A percentile compares a stretch with the other conserved stretches of the same genome.
Evolutionary conservation across 2,797 vertebrate species (phyloP).

Genomic region (Brachyrhaphis roseni): DNA sequence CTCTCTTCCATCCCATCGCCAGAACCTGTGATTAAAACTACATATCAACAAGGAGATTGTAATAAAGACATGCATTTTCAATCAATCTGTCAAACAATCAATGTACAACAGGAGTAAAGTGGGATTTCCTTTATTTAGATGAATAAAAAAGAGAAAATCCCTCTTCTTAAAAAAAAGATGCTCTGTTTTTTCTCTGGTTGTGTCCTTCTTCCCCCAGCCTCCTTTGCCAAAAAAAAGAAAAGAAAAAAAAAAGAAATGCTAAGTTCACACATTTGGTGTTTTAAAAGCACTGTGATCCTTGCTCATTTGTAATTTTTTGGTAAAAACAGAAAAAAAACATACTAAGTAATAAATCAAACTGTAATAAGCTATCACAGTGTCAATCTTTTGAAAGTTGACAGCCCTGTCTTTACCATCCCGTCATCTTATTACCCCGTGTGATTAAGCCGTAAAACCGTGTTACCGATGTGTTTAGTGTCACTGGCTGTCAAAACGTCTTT

Average conservation of each 20-base stretch:
- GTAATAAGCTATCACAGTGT: conserved; percentile 86
- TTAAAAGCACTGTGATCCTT: conserved; percentile 88
- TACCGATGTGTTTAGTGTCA: conserved; percentile 97
- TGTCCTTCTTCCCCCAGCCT: conserved; percentile 76
- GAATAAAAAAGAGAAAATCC: conserved; percentile 76
- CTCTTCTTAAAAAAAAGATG: conserved; percentile 79
- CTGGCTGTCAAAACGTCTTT: conserved; percentile 94
- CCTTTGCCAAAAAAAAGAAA: conserved; percentile 90
- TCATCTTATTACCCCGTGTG: conserved; percentile 97
- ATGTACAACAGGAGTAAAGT: conserved; percentile 84
- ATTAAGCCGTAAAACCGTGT: conserved; percentile 95
- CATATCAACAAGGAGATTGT: conserved; percentile 90
- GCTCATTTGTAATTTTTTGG: conserved; percentile 59
- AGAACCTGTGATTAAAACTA: conserved; percentile 81
- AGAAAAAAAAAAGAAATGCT: conserved; percentile 85
- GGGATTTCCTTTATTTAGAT: conserved; percentile 51
- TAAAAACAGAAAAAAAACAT: conserved; percentile 64
- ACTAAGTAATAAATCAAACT: conserved; percentile 72
- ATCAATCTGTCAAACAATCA: conserved; percentile 86
- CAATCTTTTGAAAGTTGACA: conserved; percentile 84
- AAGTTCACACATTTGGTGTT: conserved; percentile 89
- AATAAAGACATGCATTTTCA: conserved; percentile 95
- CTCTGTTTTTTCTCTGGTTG: conserved; percentile 45
- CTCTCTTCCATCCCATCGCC: conserved; percentile 77
- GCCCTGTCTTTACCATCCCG: conserved; percentile 83